Conservation (phyloP, 2,888 invertebrate genomes). For the Machimus rusticus region DNA sequence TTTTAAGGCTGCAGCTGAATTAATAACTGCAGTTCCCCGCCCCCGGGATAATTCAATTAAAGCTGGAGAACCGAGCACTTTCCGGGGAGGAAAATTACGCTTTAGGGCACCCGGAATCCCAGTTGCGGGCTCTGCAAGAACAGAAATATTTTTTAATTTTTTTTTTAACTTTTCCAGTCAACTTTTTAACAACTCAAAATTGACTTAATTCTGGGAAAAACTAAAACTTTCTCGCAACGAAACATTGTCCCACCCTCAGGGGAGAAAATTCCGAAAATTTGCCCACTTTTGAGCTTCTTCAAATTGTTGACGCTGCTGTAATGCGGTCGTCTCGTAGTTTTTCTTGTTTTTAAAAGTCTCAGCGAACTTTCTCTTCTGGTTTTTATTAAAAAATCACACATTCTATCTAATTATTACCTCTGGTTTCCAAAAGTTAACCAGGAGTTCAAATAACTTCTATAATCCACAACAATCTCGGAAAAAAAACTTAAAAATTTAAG, state of each 20-base stretch:
- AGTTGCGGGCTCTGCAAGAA: not conserved
- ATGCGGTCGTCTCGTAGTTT: not conserved
- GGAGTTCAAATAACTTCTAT: too few species aligned
- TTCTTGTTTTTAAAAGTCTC: too few species aligned
- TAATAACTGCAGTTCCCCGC: not conserved
- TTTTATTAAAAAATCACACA: too few species aligned
- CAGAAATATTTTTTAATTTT: not conserved
- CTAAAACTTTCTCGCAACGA: not conserved
- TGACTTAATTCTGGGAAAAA: not conserved
- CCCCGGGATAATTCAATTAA: not conserved
- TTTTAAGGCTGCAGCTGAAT: not conserved
- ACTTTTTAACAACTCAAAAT: not conserved
- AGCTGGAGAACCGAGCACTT: not conserved
- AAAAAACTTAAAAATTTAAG: too few species aligned
- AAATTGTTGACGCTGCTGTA: not conserved
- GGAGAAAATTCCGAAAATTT: not conserved
- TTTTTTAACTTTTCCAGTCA: not conserved
- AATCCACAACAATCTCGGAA: too few species aligned
- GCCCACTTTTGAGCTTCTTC: not conserved
- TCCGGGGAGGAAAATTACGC: not conserved
- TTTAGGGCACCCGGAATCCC: not conserved
- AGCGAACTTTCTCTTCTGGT: too few species aligned
- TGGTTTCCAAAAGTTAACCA: too few species aligned
- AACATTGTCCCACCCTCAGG: not conserved
- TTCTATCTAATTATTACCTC: too few species aligned